These are phyloP conservation scores for Pachycephus smyrnensis DNA, from an alignment of 2,888 invertebrate species.

Conservation along the genomic window DNA sequence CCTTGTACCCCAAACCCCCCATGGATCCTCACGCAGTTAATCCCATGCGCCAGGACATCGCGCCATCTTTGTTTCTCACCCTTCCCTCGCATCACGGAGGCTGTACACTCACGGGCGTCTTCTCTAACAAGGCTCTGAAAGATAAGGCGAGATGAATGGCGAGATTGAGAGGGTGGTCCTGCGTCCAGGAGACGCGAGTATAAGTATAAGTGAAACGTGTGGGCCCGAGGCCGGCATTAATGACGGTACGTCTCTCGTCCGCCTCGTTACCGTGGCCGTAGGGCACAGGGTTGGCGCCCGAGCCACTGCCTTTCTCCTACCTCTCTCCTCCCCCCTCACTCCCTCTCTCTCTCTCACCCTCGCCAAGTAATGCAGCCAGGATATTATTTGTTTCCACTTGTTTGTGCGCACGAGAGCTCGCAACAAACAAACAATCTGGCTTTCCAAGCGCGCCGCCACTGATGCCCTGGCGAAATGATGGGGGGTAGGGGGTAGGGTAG, in stretches of 20 bases:
- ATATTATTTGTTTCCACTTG: conserved; percentile 65
- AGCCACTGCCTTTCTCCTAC: conserved; percentile 22
- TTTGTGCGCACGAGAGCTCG: conserved; percentile 54
- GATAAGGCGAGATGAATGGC: conserved; percentile 9
- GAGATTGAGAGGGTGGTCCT: conserved; percentile 2
- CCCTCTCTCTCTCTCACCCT: conserved; percentile 32
- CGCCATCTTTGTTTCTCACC: background rate
- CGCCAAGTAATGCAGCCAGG: conserved; percentile 53
- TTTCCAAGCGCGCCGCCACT: conserved; percentile 33
- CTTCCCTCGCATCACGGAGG: background rate
- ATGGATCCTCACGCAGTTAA: background rate
- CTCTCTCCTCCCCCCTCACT: conserved; percentile 30
- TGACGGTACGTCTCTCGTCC: conserved; percentile 53
- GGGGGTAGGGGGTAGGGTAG: conserved; percentile 19
- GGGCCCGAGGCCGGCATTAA: conserved; percentile 57
- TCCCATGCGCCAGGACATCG: background rate
- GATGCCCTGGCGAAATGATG: conserved; percentile 24
- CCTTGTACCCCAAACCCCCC: background rate
- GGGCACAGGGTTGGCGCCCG: conserved; percentile 35
- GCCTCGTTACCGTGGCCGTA: conserved; percentile 54
- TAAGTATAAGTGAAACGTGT: conserved; percentile 29
- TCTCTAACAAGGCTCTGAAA: conserved; percentile 12
- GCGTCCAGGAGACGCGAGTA: conserved; percentile 13
- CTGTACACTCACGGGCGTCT: background rate
- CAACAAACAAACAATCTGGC: conserved; percentile 60